Conservation (phyloP, 2,113 vertebrate genomes). For the Gorsachius goisagi region DNA sequence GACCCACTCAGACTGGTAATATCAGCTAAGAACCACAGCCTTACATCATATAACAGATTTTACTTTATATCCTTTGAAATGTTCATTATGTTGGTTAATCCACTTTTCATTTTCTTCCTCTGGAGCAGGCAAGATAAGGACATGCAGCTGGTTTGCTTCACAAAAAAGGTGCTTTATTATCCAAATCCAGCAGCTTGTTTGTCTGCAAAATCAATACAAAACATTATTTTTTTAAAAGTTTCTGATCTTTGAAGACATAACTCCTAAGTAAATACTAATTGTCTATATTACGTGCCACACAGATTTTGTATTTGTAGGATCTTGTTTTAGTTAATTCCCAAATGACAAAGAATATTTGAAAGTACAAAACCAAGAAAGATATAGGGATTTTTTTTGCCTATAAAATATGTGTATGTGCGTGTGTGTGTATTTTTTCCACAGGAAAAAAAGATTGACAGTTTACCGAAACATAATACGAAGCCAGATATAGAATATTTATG, state of each 20-base stretch:
- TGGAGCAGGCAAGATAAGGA: constrained; percentile 30
- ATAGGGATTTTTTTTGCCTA: not conserved
- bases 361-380: not conserved
- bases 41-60: not conserved
- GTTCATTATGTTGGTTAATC: constrained; percentile 21
- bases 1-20: not conserved
- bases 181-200: not conserved
- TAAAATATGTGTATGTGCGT: not conserved
- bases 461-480: not conserved
- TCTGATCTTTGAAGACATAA: not conserved
- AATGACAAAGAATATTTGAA: not conserved
- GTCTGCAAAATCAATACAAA: constrained; percentile 8
- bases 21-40: not conserved
- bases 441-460: not conserved
- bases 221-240: not conserved
- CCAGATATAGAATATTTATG: not conserved
- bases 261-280: not conserved
- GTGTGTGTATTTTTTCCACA: not conserved
- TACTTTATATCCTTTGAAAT: not conserved
- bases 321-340: not conserved
- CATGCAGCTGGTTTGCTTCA: not conserved
- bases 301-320: not conserved
- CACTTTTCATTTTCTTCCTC: constrained; percentile 8
- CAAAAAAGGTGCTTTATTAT: not conserved
- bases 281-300: not conserved